phyloP scores from a whole-genome alignment of 2,113 vertebrate species.

The Triplophysa siluroides region DNA sequence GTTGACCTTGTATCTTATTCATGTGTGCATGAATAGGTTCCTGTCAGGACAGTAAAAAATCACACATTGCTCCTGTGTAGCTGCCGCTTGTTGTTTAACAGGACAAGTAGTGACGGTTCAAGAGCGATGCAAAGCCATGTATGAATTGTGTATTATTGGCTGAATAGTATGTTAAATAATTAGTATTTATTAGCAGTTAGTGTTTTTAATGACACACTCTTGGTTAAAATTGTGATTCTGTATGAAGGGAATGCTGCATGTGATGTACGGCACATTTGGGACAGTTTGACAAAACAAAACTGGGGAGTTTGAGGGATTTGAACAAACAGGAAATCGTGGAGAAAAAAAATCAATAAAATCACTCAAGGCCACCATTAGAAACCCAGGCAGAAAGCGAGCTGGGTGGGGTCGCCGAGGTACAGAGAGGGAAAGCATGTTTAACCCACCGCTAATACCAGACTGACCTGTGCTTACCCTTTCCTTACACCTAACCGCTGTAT shows the following conservation, averaged over 20 bases:
- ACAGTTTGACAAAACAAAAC: background rate
- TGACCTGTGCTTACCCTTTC: conserved; percentile 37
- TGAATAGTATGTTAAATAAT: background rate
- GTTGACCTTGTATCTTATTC: background rate
- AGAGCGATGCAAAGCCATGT: background rate
- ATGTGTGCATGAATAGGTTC: background rate
- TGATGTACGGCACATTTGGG: conserved; percentile 3
- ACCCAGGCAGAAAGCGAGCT: background rate
- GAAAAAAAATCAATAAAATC: conserved; percentile 43
- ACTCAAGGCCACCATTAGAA: conserved; percentile 44
- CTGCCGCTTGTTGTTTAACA: background rate
- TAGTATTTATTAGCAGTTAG: background rate
- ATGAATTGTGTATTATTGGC: too few species aligned
- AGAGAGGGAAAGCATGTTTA: conserved; percentile 28
- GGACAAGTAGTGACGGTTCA: background rate
- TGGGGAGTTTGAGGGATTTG: background rate
- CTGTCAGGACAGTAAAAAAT: too few species aligned
- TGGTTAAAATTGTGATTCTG: background rate
- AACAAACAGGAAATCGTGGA: conserved; percentile 42
- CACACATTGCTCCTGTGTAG: too few species aligned
- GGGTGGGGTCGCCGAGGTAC: background rate
- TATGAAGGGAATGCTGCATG: background rate
- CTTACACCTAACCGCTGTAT: conserved; percentile 36
- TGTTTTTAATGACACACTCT: background rate
- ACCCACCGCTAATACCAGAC: conserved; percentile 36